These are phyloP conservation scores for Vulpes lagopus DNA, from an alignment of 2,113 vertebrate species.

Conservation along the genomic window DNA sequence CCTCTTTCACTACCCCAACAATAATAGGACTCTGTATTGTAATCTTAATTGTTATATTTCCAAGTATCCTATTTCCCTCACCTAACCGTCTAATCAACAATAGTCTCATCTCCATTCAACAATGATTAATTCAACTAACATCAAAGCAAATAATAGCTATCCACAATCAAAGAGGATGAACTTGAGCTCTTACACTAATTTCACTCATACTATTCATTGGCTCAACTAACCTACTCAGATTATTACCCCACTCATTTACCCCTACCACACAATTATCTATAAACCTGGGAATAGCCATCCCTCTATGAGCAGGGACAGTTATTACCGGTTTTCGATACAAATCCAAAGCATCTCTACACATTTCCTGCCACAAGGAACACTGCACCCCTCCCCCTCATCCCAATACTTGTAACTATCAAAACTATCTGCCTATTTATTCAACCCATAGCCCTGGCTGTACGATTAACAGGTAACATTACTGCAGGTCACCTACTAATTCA, in stretches of 20 bases:
- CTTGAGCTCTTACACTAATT: neutral
- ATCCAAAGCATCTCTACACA: accelerated
- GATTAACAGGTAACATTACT: neutral
- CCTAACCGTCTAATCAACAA: no score
- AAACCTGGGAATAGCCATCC: neutral
- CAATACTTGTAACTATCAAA: neutral
- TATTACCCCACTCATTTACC: neutral
- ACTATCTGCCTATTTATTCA: neutral
- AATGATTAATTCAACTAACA: no score
- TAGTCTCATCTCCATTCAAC: no score
- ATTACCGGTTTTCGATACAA: neutral
- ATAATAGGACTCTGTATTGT: no score
- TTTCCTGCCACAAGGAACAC: neutral
- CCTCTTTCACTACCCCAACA: no score
- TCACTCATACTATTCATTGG: neutral
- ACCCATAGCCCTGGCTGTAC: accelerated
- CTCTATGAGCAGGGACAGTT: accelerated
- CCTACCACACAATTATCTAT: neutral
- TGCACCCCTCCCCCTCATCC: neutral
- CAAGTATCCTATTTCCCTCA: no score
- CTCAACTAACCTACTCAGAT: neutral
- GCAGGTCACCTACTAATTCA: neutral
- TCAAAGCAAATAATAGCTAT: neutral
- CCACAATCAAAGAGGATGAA: neutral
- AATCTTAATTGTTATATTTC: no score